These are phyloP conservation scores for Ricordea florida DNA, from an alignment of 92 coral and sea anemone genomes.

Conservation along the genomic window DNA sequence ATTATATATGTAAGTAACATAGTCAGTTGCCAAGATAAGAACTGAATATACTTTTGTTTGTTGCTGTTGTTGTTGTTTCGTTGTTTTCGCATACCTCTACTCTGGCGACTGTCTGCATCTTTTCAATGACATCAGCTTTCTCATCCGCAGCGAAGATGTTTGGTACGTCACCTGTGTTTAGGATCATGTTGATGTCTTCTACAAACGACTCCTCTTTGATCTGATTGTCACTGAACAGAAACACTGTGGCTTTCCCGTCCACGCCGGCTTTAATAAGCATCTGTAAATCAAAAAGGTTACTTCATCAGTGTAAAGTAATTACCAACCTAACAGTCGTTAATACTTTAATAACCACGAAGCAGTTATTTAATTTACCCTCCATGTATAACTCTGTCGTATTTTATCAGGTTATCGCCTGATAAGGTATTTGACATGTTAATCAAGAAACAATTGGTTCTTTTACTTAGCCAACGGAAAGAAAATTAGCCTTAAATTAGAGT, in stretches of 20 bases:
- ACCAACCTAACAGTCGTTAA: background rate
- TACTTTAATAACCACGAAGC: too few relatives aligned
- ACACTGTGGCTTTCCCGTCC: conserved; percentile 94
- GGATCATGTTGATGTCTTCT: conserved; percentile 96
- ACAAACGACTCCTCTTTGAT: conserved; percentile 98
- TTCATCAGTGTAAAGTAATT: too few relatives aligned
- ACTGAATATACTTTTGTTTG: background rate
- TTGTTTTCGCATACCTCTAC: conserved; percentile 72
- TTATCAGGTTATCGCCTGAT: too few relatives aligned
- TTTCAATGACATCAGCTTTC: conserved; percentile 98
- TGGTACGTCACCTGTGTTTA: conserved; percentile 97
- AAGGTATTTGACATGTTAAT: too few relatives aligned
- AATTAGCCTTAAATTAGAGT: too few relatives aligned
- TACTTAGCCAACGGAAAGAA: too few relatives aligned
- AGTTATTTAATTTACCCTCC: too few relatives aligned
- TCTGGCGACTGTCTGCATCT: conserved; percentile 98
- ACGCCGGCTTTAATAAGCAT: conserved; percentile 96
- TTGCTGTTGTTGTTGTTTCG: too few relatives aligned
- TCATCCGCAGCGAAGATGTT: conserved; percentile 98
- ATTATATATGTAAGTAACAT: too few relatives aligned
- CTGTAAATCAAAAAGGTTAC: conserved; percentile 25
- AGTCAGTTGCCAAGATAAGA: too few relatives aligned
- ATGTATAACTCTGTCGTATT: too few relatives aligned
- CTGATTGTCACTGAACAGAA: conserved; percentile 96
- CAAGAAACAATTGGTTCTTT: too few relatives aligned